phyloP scores from a whole-genome alignment of 37 sponge, comb jelly and placozoan species.

The Spongia lamella region DNA sequence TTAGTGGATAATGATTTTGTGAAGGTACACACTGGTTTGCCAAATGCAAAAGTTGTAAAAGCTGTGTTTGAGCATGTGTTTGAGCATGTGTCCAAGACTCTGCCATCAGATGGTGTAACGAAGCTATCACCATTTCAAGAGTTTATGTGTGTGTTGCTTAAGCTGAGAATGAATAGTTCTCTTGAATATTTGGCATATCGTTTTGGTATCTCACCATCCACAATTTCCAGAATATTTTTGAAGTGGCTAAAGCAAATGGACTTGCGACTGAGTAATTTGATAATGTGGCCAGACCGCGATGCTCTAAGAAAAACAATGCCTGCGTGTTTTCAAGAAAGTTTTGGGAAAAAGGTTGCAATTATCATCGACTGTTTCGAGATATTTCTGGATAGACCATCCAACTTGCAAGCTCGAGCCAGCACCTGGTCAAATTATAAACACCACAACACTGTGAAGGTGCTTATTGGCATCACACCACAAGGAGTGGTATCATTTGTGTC shows the following conservation, averaged over 20 bases:
- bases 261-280: neutral
- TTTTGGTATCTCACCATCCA: constrained; percentile 10
- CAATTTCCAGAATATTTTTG: too few species aligned
- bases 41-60: too few species aligned
- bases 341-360: neutral
- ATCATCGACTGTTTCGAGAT: constrained; percentile 46
- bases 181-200: constrained; percentile 15
- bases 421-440: constrained; percentile 42
- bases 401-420: constrained; percentile 22
- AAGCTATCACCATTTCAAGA: constrained; percentile 32
- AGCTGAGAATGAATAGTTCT: constrained; percentile 13
- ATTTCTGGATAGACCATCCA: constrained; percentile 28
- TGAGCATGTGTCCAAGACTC: too few species aligned
- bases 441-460: constrained; percentile 43
- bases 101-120: too few species aligned
- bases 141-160: constrained; percentile 35
- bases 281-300: constrained; percentile 65
- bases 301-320: constrained; percentile 52
- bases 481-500: constrained; percentile 63
- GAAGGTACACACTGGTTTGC: too few species aligned
- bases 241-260: neutral
- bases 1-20: too few species aligned
- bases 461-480: constrained; percentile 62
- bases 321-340: constrained; percentile 25
- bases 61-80: too few species aligned